These are phyloP conservation scores for Tinamus guttatus DNA, from an alignment of 2,113 vertebrate genomes.

Conservation along the genomic window DNA sequence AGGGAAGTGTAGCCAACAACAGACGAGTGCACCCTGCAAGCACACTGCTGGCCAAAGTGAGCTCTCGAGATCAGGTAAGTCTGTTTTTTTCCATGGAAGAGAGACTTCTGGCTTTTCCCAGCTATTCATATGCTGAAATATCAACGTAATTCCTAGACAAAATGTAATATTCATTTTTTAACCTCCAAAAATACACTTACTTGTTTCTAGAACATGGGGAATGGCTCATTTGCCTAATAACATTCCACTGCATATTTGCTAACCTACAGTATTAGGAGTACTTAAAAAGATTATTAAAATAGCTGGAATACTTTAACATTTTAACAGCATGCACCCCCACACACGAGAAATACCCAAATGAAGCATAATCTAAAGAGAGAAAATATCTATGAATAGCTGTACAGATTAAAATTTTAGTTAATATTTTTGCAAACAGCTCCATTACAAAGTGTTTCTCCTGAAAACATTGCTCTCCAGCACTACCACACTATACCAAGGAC, in stretches of 20 bases:
- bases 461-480: not conserved
- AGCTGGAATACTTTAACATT: not conserved
- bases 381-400: not conserved
- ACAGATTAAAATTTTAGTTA: not conserved
- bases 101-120: not conserved
- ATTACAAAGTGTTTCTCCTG: not conserved
- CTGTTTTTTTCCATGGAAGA: not conserved
- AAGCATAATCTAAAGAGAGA: not conserved
- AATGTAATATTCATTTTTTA: not conserved
- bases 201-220: not conserved
- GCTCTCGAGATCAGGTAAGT: not conserved
- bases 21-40: rapidly evolving
- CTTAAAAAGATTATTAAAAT: not conserved
- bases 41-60: rapidly evolving
- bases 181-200: not conserved
- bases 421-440: not conserved
- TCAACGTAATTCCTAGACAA: not conserved
- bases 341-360: not conserved
- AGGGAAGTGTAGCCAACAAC: not conserved
- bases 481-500: not conserved
- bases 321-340: not conserved
- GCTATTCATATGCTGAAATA: not conserved
- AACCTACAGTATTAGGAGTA: not conserved
- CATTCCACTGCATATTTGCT: not conserved
- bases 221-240: not conserved